Evolutionary conservation across 2,113 vertebrate genomes (phyloP).

Genomic region (Hyla sarda): DNA sequence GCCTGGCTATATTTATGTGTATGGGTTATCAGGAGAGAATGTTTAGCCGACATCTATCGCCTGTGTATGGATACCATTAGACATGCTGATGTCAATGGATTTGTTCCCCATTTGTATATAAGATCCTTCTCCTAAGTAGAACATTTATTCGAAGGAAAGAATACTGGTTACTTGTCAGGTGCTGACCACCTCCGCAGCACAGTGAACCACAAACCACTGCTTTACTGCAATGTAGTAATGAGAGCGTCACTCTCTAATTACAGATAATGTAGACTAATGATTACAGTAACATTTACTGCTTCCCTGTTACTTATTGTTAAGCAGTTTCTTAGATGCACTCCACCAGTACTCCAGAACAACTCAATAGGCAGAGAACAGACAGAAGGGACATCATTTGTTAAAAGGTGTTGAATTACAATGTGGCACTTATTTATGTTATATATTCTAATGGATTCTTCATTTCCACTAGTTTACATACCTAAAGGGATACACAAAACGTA

Average conservation of each 20-base stretch:
- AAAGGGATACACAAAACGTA: background rate
- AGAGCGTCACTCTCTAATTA: background rate
- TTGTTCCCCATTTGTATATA: background rate
- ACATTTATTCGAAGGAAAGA: background rate
- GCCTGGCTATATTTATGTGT: no score
- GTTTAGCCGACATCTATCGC: no score
- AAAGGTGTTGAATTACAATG: background rate
- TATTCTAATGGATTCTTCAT: background rate
- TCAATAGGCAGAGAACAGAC: background rate
- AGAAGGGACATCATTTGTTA: background rate
- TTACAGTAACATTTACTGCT: background rate
- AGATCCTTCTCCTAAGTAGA: background rate
- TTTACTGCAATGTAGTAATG: background rate
- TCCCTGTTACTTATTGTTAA: background rate
- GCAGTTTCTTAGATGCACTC: background rate
- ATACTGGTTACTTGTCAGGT: background rate
- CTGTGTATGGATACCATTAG: no score
- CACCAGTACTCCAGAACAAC: background rate
- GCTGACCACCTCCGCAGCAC: background rate
- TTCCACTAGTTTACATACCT: conserved; percentile 2
- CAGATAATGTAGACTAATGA: conserved; percentile 9
- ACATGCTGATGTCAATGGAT: background rate
- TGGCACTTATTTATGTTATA: background rate
- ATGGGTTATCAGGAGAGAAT: no score
- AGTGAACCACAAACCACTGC: background rate